These are phyloP conservation scores for Meliscaeva auricollis DNA, from an alignment of 2,888 invertebrate species.

Conservation along the genomic window DNA sequence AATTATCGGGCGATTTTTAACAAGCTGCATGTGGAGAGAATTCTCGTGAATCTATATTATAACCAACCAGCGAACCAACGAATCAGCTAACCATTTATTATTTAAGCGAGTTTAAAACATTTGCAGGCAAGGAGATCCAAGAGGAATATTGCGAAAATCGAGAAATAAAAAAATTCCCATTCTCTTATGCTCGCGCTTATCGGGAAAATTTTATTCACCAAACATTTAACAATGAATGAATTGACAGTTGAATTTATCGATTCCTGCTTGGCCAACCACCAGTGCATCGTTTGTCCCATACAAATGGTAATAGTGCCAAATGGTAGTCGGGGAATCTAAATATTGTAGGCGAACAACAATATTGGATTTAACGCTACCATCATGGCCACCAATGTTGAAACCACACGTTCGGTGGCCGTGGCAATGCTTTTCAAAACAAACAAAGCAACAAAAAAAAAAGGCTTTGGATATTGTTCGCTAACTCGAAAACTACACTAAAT, in stretches of 20 bases:
- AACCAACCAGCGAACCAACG: neutral
- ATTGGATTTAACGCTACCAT: conserved; percentile 34
- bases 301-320: conserved; percentile 16
- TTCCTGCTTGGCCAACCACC: no score
- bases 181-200: conserved; percentile 40
- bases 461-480: no score
- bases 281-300: conserved; percentile 18
- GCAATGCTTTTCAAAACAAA: conserved; percentile 39
- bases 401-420: conserved; percentile 38
- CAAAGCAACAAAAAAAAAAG: no score
- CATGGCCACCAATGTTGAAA: conserved; percentile 38
- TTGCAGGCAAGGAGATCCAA: neutral
- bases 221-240: conserved; percentile 69
- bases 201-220: conserved; percentile 45
- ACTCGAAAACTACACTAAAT: neutral
- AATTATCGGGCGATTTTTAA: conserved; percentile 62
- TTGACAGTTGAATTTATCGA: conserved; percentile 71
- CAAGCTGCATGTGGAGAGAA: conserved; percentile 55
- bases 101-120: conserved; percentile 45
- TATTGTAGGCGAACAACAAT: conserved; percentile 28
- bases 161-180: conserved; percentile 4
- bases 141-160: neutral
- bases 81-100: conserved; percentile 62
- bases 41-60: conserved; percentile 10
- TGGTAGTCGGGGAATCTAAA: conserved; percentile 29